Evolutionary conservation across 2,797 vertebrate species (phyloP), one percentile per base, ranked within the genome.

Genomic region (Tragopan temminckii): DNA sequence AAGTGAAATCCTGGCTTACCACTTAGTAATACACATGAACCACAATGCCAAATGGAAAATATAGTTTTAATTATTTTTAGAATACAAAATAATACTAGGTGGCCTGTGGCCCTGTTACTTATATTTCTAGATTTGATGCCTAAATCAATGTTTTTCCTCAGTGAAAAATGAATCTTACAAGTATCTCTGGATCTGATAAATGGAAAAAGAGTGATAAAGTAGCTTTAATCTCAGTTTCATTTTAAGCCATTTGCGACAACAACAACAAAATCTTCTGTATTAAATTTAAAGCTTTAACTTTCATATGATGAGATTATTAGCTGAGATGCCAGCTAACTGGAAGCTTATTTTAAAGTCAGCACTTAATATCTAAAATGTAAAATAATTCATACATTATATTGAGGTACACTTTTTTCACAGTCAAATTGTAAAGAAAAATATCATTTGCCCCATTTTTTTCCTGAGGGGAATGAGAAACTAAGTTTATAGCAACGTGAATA

Each of bases 31-130:
- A 82, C 90, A 88, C 13, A 12, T 91, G 70, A 93, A 91, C 45
- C 69, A 88, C 71, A 80, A 94, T 96, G 81, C 91, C 93, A 97
- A 96, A 97, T 96, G 82, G 66, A 96, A 94, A 33, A 94, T 4
- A 92, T 85, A 97, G 89, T 94, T 91, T 94, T 80, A 95, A 87
- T 87, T 96, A 97, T 97, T 94, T 97, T 96, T 95, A 94, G 80
- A 93, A 81, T 88, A 50, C 57, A 93, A 66, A 91, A 64, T 77
- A 69, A 68, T 91, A 84, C 42, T 90, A 93, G 72, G 16, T 94
- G 92, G 87, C 71, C 69, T 91, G 31, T 89, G 67, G 88, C 88
- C 94, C 80, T 94, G 19, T 71, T 93, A 71, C 71, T 82, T 97
- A 50, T 89, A 92, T 97, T 91, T 95, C 88, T 95, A 96, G 81